Evolutionary conservation across 1,140 invertebrate species (phyloP).

Genomic region (Polypedilum pembai): DNA sequence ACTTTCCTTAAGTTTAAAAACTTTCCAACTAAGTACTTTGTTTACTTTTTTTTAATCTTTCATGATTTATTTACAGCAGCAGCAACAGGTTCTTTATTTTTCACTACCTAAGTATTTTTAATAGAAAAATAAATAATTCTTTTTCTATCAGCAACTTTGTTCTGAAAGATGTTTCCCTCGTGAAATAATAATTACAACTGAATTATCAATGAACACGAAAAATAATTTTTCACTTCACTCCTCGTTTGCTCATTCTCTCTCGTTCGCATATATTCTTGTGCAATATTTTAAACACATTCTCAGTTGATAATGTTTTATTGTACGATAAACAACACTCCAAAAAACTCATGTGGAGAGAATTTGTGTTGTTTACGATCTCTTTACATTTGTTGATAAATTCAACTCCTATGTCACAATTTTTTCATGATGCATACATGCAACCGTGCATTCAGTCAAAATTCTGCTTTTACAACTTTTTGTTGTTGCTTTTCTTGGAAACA

Average conservation of each 20-base stretch:
- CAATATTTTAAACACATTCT: background rate
- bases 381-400: background rate
- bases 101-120: background rate
- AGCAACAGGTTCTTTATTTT: background rate
- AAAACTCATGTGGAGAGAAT: background rate
- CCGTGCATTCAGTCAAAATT: too few relatives aligned
- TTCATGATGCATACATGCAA: too few relatives aligned
- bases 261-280: background rate
- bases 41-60: background rate
- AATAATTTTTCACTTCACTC: background rate
- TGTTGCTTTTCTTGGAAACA: too few relatives aligned
- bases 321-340: background rate
- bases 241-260: background rate
- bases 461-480: too few relatives aligned
- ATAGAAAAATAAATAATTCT: background rate
- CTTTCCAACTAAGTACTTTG: background rate
- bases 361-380: background rate
- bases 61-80: background rate
- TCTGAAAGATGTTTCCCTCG: background rate
- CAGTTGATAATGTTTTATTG: background rate
- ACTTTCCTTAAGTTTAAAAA: background rate
- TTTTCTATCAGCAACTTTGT: background rate
- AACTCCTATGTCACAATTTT: too few relatives aligned
- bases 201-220: background rate
- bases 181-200: constrained; percentile 19